Conservation (phyloP, 2,888 invertebrate species). For the Flexamia atlantica region DNA sequence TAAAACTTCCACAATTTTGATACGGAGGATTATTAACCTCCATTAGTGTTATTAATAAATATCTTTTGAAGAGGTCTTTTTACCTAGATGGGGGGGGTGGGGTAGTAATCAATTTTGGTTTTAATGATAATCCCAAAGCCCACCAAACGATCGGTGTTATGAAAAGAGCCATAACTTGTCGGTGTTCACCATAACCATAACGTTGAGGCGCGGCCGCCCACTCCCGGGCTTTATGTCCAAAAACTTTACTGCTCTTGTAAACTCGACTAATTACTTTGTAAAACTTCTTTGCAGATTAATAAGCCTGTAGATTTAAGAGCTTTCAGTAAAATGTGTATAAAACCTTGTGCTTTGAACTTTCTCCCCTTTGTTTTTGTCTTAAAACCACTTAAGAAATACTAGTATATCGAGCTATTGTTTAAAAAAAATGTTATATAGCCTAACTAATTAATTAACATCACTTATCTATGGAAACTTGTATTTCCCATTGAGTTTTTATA, state of each 20-base stretch:
- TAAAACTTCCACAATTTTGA: too few relatives aligned
- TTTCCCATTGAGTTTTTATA: too few relatives aligned
- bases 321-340: neutral
- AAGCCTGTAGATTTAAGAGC: neutral
- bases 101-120: neutral
- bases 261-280: conserved; percentile 19
- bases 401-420: too few relatives aligned
- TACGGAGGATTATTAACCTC: too few relatives aligned
- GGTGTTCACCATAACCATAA: neutral
- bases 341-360: too few relatives aligned
- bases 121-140: neutral
- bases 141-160: conserved; percentile 12
- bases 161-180: conserved; percentile 16
- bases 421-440: too few relatives aligned
- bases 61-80: too few relatives aligned
- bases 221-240: conserved; percentile 7
- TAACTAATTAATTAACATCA: too few relatives aligned
- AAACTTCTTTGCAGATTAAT: conserved; percentile 23
- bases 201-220: neutral
- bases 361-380: too few relatives aligned
- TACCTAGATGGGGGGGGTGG: neutral
- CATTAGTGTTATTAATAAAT: too few relatives aligned
- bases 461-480: too few relatives aligned
- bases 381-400: too few relatives aligned
- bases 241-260: conserved; percentile 16